Evolutionary conservation across 1,140 invertebrate species (phyloP).

Genomic region (Leptinotarsa texana): DNA sequence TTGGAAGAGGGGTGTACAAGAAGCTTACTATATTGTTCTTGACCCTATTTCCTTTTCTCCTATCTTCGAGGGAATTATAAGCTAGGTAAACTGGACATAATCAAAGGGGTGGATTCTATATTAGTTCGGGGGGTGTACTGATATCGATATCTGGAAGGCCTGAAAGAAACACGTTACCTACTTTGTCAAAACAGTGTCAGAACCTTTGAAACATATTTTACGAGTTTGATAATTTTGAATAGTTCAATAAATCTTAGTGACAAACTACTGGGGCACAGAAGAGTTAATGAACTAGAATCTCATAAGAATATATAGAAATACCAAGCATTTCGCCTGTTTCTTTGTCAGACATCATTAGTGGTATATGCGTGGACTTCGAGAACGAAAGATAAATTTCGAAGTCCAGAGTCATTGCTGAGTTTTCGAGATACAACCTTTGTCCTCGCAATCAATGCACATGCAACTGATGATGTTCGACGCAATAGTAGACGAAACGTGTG

Average conservation of each 20-base stretch:
- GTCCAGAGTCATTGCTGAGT: no score
- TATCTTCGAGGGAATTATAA: constrained; percentile 14
- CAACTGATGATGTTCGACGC: no score
- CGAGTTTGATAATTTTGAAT: not conserved
- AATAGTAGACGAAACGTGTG: no score
- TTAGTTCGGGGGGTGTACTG: not conserved
- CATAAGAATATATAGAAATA: no score
- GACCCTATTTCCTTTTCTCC: constrained; percentile 13
- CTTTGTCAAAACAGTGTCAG: not conserved
- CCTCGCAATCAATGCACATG: no score
- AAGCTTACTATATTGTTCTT: constrained; percentile 21
- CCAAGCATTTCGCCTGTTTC: no score
- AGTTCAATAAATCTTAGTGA: not conserved
- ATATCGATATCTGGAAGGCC: not conserved
- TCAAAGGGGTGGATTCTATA: not conserved
- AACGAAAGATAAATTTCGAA: no score
- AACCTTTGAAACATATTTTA: no score
- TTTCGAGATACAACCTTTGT: no score
- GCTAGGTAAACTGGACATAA: constrained; percentile 17
- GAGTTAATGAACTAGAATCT: not conserved
- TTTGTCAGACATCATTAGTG: no score
- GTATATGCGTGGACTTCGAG: no score
- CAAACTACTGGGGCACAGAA: not conserved
- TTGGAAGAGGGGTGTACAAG: constrained; percentile 8
- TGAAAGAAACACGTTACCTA: not conserved